Percentiles rank a stretch among this genome's conserved stretches.
Evolutionary conservation across 2,797 vertebrate genomes (phyloP).

Genomic region (Lithobates sylvaticus): DNA sequence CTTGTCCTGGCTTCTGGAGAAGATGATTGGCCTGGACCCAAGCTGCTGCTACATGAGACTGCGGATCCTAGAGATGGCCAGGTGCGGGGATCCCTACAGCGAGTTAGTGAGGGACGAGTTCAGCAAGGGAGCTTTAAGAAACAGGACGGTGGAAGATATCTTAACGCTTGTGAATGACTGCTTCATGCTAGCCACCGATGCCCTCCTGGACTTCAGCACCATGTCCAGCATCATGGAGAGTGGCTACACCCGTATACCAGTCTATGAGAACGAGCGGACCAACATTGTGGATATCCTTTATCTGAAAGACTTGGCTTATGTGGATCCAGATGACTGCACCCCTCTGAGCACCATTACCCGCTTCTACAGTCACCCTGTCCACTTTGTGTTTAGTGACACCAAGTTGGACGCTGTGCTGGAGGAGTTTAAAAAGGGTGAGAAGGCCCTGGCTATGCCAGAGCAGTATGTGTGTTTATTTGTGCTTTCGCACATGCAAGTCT

Average conservation of each 20-base stretch:
- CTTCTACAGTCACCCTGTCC: constrained; percentile 93
- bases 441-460: not conserved
- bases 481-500: not conserved
- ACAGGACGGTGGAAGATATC: constrained; percentile 90
- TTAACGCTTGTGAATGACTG: constrained; percentile 89
- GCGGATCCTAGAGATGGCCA: constrained; percentile 83
- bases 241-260: constrained; percentile 88
- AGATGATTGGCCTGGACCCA: constrained; percentile 78
- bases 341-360: constrained; percentile 92
- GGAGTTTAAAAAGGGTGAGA: constrained; percentile 86
- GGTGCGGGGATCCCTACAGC: constrained; percentile 86
- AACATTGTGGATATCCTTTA: constrained; percentile 93
- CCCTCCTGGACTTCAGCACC: constrained; percentile 87
- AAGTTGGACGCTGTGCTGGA: constrained; percentile 92
- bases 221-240: constrained; percentile 95
- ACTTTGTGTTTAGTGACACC: constrained; percentile 94
- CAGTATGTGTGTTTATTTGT: not conserved
- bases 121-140: constrained; percentile 85
- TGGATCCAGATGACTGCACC: constrained; percentile 89
- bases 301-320: constrained; percentile 88
- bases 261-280: constrained; percentile 92
- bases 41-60: constrained; percentile 82
- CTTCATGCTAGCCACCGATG: constrained; percentile 87
- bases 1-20: constrained; percentile 84
- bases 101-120: constrained; percentile 90